Evolutionary conservation across 2,888 invertebrate species (phyloP).

Genomic region (Orthonychiurus folsomi): DNA sequence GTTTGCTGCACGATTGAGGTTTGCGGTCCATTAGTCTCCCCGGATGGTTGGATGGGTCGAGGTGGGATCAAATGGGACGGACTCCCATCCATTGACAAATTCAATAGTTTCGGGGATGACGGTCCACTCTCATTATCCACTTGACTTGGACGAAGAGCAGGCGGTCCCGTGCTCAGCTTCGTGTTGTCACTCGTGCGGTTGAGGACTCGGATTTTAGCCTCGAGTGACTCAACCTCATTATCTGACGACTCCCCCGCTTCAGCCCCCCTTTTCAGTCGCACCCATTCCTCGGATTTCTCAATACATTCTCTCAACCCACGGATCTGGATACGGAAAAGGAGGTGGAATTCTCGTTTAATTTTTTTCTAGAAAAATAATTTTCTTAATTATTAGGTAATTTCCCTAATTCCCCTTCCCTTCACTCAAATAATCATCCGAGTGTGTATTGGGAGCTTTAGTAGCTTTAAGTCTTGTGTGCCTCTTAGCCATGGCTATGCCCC

Average conservation of each 20-base stretch:
- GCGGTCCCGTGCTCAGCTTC: not conserved
- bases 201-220: not conserved
- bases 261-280: not conserved
- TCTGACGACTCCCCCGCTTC: not conserved
- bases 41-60: not conserved
- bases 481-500: too few relatives aligned
- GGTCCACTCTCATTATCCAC: conserved; percentile 6
- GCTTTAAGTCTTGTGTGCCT: not conserved
- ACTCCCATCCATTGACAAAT: conserved; percentile 26
- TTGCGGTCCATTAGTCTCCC: conserved; percentile 11
- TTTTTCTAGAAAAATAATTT: not conserved
- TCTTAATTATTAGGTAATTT: not conserved
- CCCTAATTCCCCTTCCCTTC: too few relatives aligned
- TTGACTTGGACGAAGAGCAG: not conserved
- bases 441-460: not conserved
- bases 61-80: not conserved
- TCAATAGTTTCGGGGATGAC: conserved; percentile 26
- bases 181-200: not conserved
- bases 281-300: conserved; percentile 2
- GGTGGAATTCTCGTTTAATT: not conserved
- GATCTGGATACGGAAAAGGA: not conserved
- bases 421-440: not conserved
- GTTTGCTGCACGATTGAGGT: conserved; percentile 10
- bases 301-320: conserved; percentile 4
- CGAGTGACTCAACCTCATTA: not conserved